These are phyloP conservation scores for Echiichthys vipera DNA, from an alignment of 2,797 vertebrate species.

Conservation along the genomic window DNA sequence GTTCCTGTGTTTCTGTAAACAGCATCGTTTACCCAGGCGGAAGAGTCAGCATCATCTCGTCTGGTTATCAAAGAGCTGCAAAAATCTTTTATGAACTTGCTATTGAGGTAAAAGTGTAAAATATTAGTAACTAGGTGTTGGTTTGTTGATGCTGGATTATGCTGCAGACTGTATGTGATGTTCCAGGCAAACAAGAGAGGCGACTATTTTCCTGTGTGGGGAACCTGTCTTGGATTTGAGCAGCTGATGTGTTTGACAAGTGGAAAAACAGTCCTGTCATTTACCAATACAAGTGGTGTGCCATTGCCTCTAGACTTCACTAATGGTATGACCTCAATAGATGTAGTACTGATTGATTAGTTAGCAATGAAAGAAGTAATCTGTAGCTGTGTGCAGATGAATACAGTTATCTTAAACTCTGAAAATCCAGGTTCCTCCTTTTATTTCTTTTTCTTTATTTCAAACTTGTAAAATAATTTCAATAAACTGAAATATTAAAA, in stretches of 20 bases:
- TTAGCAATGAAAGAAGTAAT: not conserved
- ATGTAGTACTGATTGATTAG: not conserved
- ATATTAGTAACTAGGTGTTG: rapidly evolving
- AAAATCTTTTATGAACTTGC: slow-evolving; percentile 89
- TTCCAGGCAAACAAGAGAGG: slow-evolving; percentile 86
- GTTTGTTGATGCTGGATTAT: not conserved
- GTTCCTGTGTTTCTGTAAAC: not conserved
- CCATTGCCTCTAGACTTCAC: slow-evolving; percentile 90
- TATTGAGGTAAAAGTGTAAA: slow-evolving; percentile 83
- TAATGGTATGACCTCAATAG: slow-evolving; percentile 74
- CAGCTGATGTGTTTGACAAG: slow-evolving; percentile 87
- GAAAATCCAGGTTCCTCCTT: no score
- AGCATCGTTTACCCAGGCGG: slow-evolving; percentile 94
- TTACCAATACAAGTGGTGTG: slow-evolving; percentile 83
- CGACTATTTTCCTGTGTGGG: slow-evolving; percentile 96
- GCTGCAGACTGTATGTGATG: not conserved
- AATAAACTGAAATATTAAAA: no score
- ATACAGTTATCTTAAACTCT: not conserved
- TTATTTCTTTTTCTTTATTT: no score
- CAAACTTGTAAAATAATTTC: no score
- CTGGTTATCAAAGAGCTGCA: slow-evolving; percentile 87
- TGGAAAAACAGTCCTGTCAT: slow-evolving; percentile 77
- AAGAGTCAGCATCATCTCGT: slow-evolving; percentile 81
- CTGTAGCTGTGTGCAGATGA: not conserved
- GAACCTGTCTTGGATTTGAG: slow-evolving; percentile 94